Evolutionary conservation across 2,888 invertebrate genomes (phyloP).

Genomic region (Helobdella robusta): DNA sequence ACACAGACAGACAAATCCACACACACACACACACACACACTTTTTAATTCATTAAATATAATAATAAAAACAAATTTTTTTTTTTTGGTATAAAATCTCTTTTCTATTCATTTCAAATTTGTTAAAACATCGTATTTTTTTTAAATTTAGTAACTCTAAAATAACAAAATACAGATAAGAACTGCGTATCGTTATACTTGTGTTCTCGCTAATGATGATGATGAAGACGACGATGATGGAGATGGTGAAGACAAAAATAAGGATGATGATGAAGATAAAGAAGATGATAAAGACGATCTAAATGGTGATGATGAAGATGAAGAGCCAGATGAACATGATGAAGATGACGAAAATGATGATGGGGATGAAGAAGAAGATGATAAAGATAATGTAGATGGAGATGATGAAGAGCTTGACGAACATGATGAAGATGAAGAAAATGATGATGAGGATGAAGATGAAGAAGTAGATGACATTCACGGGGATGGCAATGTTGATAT

Average conservation of each 20-base stretch:
- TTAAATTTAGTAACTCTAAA: not conserved
- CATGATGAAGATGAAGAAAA: not conserved
- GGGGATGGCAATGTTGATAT: not conserved
- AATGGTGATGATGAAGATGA: not conserved
- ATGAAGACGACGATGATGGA: not conserved
- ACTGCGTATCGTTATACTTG: not conserved
- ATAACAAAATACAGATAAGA: not conserved
- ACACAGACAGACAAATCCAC: too few species aligned
- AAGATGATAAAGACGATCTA: not conserved
- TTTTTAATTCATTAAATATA: too few species aligned
- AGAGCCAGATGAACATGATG: too few species aligned
- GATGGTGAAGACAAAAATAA: too few species aligned
- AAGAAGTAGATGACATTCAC: too few species aligned
- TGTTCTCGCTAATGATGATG: not conserved
- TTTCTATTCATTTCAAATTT: too few species aligned
- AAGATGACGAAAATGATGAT: not conserved
- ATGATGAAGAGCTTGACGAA: too few species aligned
- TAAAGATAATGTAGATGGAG: not conserved
- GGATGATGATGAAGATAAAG: too few species aligned
- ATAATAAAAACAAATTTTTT: too few species aligned
- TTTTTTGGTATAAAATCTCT: too few species aligned
- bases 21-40: too few species aligned
- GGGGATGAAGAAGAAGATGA: not conserved
- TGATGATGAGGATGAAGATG: constrained; percentile 1
- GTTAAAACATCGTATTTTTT: too few species aligned